Base-by-base conservation (phyloP, 2,888 invertebrate species). In the Synanthedon myopaeformis region DNA sequence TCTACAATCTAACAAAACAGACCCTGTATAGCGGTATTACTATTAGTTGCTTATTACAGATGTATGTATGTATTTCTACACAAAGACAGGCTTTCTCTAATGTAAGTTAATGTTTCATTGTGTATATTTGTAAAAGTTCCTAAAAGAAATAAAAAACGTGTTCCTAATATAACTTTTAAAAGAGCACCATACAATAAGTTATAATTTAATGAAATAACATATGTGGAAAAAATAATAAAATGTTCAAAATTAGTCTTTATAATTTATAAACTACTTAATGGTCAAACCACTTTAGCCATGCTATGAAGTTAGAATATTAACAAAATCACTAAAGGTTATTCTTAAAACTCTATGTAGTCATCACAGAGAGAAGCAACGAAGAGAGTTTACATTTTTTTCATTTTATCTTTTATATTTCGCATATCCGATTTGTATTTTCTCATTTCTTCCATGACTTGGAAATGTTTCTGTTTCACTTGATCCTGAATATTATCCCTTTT, bases 401-500 rank as follows among this genome's bases (percentile, higher is more conserved):
- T 76, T 71, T 82, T 85, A 62, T 76, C 74, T 76, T 88, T 89
- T 63, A 87, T 74, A 59, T 78, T 80, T 54, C 76, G 72, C 70
- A 89, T 82, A 69, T 89, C 88, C 51, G 78, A 61, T 69, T 86
- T 88, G 62, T 89, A 89, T 59, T 83, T 73, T 61, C 74, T 76
- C 76, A 89, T 81, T 72, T 89, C 89, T 53, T 82, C 86, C 72
- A 89, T 81, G n/a, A 90, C 78, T 60, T 83, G 77, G 19, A 76
- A 76, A 19, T 76, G 67, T 63, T 76, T 83, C 56, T 84, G 80
- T 59, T 83, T 78, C 54, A 89, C 74, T 61, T 88, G 85, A 60
- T 90, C 89, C 59, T 91, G 89, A 28, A 92, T 62, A 61, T 89
- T 90, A 41, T 89, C 91, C 67, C 90, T 91, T 59, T 86, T 88